Conservation (phyloP, 2,113 vertebrate species). For the Paedocypris sp. region DNA sequence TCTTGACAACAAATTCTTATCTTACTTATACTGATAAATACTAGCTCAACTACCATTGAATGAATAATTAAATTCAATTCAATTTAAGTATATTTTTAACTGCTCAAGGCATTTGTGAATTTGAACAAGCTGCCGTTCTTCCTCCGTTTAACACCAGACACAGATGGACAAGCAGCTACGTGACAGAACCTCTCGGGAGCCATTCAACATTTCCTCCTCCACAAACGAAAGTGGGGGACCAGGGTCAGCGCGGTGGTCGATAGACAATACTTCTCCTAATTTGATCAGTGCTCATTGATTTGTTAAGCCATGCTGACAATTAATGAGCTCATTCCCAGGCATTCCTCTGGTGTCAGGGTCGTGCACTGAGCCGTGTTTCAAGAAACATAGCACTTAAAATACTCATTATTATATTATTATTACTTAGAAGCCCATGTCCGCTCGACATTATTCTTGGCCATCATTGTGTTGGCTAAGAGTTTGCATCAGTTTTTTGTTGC, state of each 20-base stretch:
- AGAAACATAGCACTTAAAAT: no score
- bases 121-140: not conserved
- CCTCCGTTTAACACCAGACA: not conserved
- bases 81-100: no score
- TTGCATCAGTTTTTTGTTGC: no score
- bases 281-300: slow-evolving; percentile 37
- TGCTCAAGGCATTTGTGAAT: no score
- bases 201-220: not conserved
- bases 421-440: no score
- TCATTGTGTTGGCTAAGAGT: no score
- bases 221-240: not conserved
- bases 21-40: no score
- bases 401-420: no score
- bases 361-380: not conserved
- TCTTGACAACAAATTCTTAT: no score
- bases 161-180: not conserved
- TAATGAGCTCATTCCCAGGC: slow-evolving; percentile 33
- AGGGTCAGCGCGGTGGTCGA: not conserved
- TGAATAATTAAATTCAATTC: no score
- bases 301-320: slow-evolving; percentile 21
- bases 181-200: not conserved
- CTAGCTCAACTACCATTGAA: no score
- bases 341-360: slow-evolving; percentile 31
- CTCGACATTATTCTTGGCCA: no score
- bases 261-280: slow-evolving; percentile 28